Evolutionary conservation across 2,797 vertebrate genomes (phyloP), one percentile per base, ranked within the genome.

Genomic region (Manis pentadactyla): DNA sequence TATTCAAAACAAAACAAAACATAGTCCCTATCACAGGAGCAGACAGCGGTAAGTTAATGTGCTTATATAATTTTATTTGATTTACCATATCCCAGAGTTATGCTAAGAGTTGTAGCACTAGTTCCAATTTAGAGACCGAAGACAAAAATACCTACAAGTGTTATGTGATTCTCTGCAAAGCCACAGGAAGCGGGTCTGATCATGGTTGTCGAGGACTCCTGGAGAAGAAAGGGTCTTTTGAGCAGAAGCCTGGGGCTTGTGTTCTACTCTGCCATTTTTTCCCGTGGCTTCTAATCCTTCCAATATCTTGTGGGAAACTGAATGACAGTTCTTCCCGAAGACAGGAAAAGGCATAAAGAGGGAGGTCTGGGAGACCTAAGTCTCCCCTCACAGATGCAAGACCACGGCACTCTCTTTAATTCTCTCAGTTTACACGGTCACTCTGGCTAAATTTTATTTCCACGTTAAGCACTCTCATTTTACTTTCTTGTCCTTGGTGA

Each of bases 361-460:
- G 25, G 12, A 61, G 55, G 55, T 9, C 5, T 37, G 27, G 37
- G 68, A 75, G 19, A 64, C 82, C 90, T 31, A 90, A 69, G 66
- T 64, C 68, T 90, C 84, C 57, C 73, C 93, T 29, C 59, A 39
- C 37, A 92, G 93, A 79, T 93, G 57, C 83, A 92, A 73, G 55
- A 79, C 19, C 91, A 69, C 63, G 84, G 96, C 92, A 86, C 55
- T 66, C 87, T 46, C 61, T 97, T 97, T 96, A 79, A 49, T 17
- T 96, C 49, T 59, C 7, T 93, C 61, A 88, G 59, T 78, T 57
- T 69, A 95, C 42, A 7, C 34, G 25, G 18, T 61, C 64, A 23
- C 17, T 29, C 51, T 94, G 37, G 31, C 53, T 53, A 31, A 73
- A 92, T 93, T 97, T 51, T 91, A 55, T 96, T 86, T 39, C 27